These are phyloP conservation scores for Gracilinanus agilis DNA, from an alignment of 2,113 vertebrate genomes.

Conservation along the genomic window DNA sequence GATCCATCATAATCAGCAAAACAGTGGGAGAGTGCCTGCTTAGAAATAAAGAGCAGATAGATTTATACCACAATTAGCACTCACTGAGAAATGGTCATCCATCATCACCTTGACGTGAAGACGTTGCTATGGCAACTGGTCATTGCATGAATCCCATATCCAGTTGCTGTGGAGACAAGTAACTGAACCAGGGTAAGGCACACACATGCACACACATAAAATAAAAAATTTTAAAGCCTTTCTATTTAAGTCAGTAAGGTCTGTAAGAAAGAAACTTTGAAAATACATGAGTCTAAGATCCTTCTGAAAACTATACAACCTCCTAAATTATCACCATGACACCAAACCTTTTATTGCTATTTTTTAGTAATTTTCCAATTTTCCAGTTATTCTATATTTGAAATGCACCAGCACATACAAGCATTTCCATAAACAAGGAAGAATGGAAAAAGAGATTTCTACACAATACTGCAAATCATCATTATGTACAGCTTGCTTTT, in stretches of 20 bases:
- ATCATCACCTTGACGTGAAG: conserved; percentile 72
- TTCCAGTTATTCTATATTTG: background rate
- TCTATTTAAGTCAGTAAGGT: conserved; percentile 60
- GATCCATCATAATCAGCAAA: conserved; percentile 74
- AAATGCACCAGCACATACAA: background rate
- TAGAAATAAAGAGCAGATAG: conserved; percentile 64
- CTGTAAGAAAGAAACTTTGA: conserved; percentile 22
- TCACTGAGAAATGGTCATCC: conserved; percentile 76
- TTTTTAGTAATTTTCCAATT: background rate
- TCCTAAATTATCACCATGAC: background rate
- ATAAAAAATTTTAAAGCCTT: background rate
- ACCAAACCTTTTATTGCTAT: background rate
- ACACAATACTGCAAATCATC: background rate
- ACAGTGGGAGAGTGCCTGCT: conserved; percentile 69
- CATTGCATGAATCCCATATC: conserved; percentile 58
- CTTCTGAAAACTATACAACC: background rate
- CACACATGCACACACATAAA: background rate
- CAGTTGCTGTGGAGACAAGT: conserved; percentile 69
- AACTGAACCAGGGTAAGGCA: conserved; percentile 43
- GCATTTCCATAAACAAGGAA: background rate
- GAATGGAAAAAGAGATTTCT: background rate
- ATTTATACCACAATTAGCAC: conserved; percentile 72
- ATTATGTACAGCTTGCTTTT: background rate
- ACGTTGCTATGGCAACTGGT: conserved; percentile 77
- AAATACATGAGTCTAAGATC: conserved; percentile 1